Evolutionary conservation across 2,797 vertebrate species (phyloP), one percentile per base, ranked within the genome.

Genomic region (Thalassophryne amazonica): DNA sequence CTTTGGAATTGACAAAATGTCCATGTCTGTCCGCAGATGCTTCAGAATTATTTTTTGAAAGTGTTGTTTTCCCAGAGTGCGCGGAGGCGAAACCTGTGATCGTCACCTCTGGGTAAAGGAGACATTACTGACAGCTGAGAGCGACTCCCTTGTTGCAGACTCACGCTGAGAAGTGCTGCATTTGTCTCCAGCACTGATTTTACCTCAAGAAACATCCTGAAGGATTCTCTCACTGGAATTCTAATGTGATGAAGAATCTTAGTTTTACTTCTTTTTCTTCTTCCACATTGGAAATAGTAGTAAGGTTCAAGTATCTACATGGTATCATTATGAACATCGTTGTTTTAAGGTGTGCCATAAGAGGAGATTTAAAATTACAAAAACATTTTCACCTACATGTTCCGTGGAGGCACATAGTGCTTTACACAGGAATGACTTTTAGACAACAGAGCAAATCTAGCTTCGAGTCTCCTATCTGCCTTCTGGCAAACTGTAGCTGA

Each of bases 161-260:
- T 2, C 14, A 42, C 58, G 43, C 52, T 57, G 55, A 57, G 59
- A 53, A 64, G 55, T 41, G 55, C 43, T 47, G 38, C 65, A 50
- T 48, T 30, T 56, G 45, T 47, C 23, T 19, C 22, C 42, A 24
- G 6, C 20, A 6, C 30, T 38, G 32, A 28, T 35, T 49, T 43
- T 46, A 46, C 4, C 7, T 61, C 49, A 50, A 19, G 36, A 25
- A 30, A 49, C 14, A 22, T 48, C 39, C 7, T 36, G 57, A 63
- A 49, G 36, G 49, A 45, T 57, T 33, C 20, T 24, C 8, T 54
- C 23, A 30, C 32, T 2, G 2, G 8, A 46, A 24, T 35, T 37
- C 36, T 7, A 36, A 43, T 11, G 30, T 5, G 31, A 60, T 15
- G 4, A 29, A 12, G 21, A 58, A 5, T 20, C n/a, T 7, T 17